Base-by-base conservation (phyloP, 2,888 invertebrate genomes). In the Iphiclides podalirius region DNA sequence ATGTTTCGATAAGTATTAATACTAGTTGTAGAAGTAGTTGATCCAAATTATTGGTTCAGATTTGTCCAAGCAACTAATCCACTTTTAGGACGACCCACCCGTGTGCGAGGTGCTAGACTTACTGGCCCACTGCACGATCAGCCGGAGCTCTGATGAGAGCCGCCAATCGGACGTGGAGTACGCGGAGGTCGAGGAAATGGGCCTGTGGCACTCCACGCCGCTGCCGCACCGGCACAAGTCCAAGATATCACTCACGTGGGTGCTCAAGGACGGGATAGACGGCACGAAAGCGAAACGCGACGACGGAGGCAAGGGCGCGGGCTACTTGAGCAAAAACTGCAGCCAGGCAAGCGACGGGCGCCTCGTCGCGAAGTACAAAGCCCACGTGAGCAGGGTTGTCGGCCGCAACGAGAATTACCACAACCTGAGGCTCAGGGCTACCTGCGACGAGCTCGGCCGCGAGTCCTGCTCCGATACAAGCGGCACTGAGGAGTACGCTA, bases 171-270 rank as follows among this genome's bases (percentile, higher is more conserved):
- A 77, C 53, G 76, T 66, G 6, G 84, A 84, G 57, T 83, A 87
- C 81, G 79, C 79, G 1, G 84, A 86, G 67, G 80, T 85, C 47
- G 64, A 63, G 69, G 83, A 86, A 26, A 89, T 89, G 89, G 89
- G 89, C 46, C 69, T 87, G 44, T 89, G 86, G 84, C 88, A 88
- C 58, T 87, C 89, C 6, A 83, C 87, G 35, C 84, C 89, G 15
- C 62, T 89, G 54, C 71, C 83, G 28, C 78, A 77, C 36, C 70
- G 85, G 15, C 87, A 87, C 62, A 86, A 87, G 60, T 88, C 94
- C 56, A 94, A 94, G 77, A 91, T 94, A 75, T 93, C 94, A 48
- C 86, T 94, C 48, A 93, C 94, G 44, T 94, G 94, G 94, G 93
- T 94, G 48, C 81, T 94, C 33, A 91, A 92, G 66, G 92, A 93